Base-by-base conservation (phyloP, 2,888 invertebrate genomes). In the Clepsis dumicolana region DNA sequence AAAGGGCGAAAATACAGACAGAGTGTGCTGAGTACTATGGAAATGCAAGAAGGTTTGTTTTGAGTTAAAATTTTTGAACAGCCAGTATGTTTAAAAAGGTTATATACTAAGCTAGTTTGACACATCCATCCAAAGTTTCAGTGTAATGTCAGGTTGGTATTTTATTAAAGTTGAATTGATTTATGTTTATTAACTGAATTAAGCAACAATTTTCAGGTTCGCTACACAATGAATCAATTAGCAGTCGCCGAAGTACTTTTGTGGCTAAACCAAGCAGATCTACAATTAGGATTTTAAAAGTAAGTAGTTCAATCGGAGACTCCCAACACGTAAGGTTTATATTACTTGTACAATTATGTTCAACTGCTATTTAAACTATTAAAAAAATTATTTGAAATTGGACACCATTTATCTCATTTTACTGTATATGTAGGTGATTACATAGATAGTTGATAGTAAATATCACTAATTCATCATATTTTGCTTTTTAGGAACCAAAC, bases 1-100 rank as follows among this genome's bases (percentile, higher is more conserved):
- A 93, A 94, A 82, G 95, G 95, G 4, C 88, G 94, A 75, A 94
- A 93, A 71, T 95, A 94, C 80, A 90, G 94, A 27, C 85, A 94
- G 69, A 95, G 94, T 83, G 93, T 95, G 14, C 88, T 91, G 29
- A 84, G 82, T 72, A 88, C 94, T 4, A 88, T 94, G 81, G 91
- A 93, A 77, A 91, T 94, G 89, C 95, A 95, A 80, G 89, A 87
- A 85, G 87, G 93, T 94, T 88, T 24, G 24, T 59, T 67, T 68
- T 21, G 67, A 65, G 14, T 69, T 57, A 60, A 12, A 59, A 41
- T 63, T 59, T 44, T 56, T 52, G 32, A 77, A 75, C 76, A 77
- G 75, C 60, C 67, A 66, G 10, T 60, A 63, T 44, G 21, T 60
- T 69, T 1, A n/a, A 70, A 24, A 54, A 70, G 76, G 74, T 38